These are phyloP conservation scores for Semotilus atromaculatus DNA, from an alignment of 2,797 vertebrate species.

Conservation along the genomic window DNA sequence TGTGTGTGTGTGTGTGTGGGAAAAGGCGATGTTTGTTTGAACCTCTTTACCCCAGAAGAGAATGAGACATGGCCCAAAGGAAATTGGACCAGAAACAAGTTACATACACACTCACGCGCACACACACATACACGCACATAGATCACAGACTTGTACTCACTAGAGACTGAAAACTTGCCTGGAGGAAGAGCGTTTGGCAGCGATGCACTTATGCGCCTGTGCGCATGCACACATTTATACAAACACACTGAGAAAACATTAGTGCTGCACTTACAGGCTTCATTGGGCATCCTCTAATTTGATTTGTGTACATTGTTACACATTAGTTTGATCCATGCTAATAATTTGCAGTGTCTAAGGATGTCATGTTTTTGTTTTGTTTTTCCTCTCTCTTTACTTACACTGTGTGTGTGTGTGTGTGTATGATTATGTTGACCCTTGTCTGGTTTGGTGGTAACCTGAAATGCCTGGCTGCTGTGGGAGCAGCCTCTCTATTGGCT, in stretches of 20 bases:
- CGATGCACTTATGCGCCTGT: constrained; percentile 2
- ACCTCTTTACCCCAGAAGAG: constrained; percentile 51
- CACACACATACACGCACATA: constrained; percentile 55
- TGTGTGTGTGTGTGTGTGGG: constrained; percentile 21
- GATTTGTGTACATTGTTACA: neutral
- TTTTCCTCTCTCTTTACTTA: neutral
- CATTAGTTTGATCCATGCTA: neutral
- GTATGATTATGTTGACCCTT: constrained; percentile 13
- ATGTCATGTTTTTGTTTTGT: neutral
- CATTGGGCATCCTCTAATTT: neutral
- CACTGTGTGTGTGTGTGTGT: neutral
- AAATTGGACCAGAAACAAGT: constrained; percentile 47
- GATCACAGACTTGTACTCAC: constrained; percentile 43
- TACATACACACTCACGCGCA: neutral
- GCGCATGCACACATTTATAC: constrained; percentile 15
- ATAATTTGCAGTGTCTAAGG: neutral
- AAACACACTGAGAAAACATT: constrained; percentile 34
- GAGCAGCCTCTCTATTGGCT: constrained; percentile 53
- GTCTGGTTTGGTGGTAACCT: constrained; percentile 67
- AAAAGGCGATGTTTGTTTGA: constrained; percentile 39
- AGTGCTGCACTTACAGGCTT: constrained; percentile 8
- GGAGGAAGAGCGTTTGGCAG: constrained; percentile 51
- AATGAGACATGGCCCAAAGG: constrained; percentile 45
- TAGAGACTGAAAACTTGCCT: constrained; percentile 53
- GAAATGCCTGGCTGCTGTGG: constrained; percentile 64